Percentiles rank a stretch among this genome's conserved stretches.
These are phyloP conservation scores for Agrotis exclamationis DNA, from an alignment of 2,888 invertebrate species.

Conservation along the genomic window DNA sequence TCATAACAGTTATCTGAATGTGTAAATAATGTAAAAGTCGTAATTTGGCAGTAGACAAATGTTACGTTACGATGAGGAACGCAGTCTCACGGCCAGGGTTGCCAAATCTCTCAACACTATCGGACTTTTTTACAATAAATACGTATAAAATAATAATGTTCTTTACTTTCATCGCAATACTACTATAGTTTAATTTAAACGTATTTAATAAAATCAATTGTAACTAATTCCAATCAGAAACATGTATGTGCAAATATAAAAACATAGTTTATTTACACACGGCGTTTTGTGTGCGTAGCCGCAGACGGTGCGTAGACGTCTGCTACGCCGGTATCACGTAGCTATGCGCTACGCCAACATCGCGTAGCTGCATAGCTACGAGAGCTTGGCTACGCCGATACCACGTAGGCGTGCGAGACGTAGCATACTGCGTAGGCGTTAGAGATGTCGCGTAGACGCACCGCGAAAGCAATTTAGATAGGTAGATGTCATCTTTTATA, in stretches of 20 bases:
- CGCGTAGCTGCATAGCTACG: background rate
- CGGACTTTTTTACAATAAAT: conserved; percentile 16
- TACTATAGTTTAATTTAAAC: no score
- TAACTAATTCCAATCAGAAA: background rate
- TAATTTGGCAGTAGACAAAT: conserved; percentile 75
- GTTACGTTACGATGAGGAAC: conserved; percentile 69
- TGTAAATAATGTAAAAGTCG: conserved; percentile 68
- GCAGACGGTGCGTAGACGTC: conserved; percentile 12
- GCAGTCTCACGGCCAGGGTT: conserved; percentile 58
- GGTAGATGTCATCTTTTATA: no score
- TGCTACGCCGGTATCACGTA: background rate
- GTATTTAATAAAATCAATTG: no score
- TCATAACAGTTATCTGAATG: conserved; percentile 60
- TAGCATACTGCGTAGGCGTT: conserved; percentile 11
- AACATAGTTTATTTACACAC: background rate
- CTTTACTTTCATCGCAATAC: background rate
- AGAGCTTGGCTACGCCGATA: background rate
- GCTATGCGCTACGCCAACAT: background rate
- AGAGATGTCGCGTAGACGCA: background rate
- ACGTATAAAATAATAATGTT: background rate
- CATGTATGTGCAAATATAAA: no score
- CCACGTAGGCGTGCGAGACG: background rate
- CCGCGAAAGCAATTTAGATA: background rate
- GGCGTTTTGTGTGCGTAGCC: conserved; percentile 18
- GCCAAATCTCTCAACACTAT: conserved; percentile 27